Base-by-base conservation (phyloP, 2,113 vertebrate genomes). In the Ictalurus furcatus region DNA sequence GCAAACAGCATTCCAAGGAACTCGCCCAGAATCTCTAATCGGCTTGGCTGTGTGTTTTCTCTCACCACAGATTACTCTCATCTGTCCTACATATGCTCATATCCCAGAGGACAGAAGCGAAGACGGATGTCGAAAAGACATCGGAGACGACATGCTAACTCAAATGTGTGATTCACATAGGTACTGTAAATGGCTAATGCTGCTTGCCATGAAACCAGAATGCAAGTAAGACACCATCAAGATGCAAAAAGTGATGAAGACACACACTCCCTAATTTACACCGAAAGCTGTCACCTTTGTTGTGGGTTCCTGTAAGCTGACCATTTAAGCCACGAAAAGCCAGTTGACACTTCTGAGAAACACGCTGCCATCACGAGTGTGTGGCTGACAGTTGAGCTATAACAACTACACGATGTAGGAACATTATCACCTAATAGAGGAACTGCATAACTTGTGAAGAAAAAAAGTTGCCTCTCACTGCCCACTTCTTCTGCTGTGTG, bases 51-150 rank as follows among this genome's bases (percentile, higher is more conserved):
- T 82, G 54, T 80, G 83, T 87, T 86, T 86, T 79, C 52, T 90
- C 86, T 87, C 85, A 37, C 52, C 79, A 30, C 69, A 88, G 85
- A 85, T 69, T 81, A 80, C 85, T 71, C 69, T 91, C 90, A 92
- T 90, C 90, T 91, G 92, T 81, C 85, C 58, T 85, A 71, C 91
- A 91, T 85, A 89, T 91, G 90, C 61, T 88, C 63, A 73, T 83
- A 84, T 73, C 48, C 54, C 65, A 81, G 44, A 78, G 23, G 44
- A 81, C 82, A 5, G n/a, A 34, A 67, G 79, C 21, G 71, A 74
- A 30, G 52, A 76, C 17, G 37, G 81, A n/a, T 73, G 28, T 84
- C 1, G 8, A 25, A 78, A 73, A 85, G 58, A 85, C 59, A 65
- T 19, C n/a, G 40, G 40, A 59, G 82, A 89, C 14, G 73, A 85